Conservation (phyloP, 2,888 invertebrate species). For the Tricholauxania praeusta region DNA sequence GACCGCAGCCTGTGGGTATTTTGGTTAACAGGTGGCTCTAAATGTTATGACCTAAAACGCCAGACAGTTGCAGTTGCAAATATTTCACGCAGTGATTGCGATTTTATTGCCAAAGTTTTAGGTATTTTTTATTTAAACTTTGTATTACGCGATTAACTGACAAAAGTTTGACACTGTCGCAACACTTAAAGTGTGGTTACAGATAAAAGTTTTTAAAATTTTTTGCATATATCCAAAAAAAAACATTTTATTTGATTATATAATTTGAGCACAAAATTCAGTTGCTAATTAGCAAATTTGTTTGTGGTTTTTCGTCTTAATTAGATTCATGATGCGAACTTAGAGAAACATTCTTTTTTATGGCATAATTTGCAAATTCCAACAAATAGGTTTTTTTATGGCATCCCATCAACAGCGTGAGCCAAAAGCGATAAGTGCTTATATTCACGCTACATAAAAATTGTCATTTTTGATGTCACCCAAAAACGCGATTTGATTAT, state of each 20-base stretch:
- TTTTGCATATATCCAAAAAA: not conserved
- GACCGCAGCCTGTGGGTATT: constrained; percentile 41
- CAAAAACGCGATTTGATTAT: not conserved
- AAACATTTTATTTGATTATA: too few relatives aligned
- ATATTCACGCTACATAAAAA: constrained; percentile 65
- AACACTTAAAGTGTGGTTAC: not conserved
- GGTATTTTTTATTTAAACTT: too few relatives aligned
- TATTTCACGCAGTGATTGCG: constrained; percentile 62
- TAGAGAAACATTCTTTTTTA: too few relatives aligned
- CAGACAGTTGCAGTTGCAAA: constrained; percentile 47
- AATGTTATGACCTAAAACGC: constrained; percentile 42
- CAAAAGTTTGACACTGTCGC: constrained; percentile 11
- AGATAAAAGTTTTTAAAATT: not conserved
- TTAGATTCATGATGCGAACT: too few relatives aligned
- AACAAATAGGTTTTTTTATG: too few relatives aligned
- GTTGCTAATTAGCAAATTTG: too few relatives aligned
- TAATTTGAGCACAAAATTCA: too few relatives aligned
- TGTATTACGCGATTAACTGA: not conserved
- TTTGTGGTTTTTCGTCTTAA: too few relatives aligned
- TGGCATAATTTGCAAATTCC: too few relatives aligned
- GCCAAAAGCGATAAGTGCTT: constrained; percentile 44
- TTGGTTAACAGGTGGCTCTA: constrained; percentile 59
- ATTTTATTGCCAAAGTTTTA: constrained; percentile 62
- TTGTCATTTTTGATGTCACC: constrained; percentile 33
- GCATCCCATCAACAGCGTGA: too few relatives aligned